Conservation (phyloP, 2,888 invertebrate genomes). For the Callimorpha dominula region DNA sequence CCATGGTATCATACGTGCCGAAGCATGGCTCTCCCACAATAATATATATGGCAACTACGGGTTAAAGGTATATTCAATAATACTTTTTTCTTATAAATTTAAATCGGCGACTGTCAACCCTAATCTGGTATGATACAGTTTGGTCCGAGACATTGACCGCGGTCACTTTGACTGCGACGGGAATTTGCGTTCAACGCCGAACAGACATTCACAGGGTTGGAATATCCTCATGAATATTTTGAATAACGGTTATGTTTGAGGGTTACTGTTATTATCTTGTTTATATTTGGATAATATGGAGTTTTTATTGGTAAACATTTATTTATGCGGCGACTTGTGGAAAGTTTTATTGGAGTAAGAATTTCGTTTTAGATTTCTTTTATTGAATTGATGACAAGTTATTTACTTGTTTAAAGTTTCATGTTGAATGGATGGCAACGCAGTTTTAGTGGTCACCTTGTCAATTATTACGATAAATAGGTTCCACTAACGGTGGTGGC, state of each 20-base stretch:
- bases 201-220: conserved; percentile 34
- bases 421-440: background rate
- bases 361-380: conserved; percentile 13
- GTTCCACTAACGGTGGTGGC: no score
- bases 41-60: no score
- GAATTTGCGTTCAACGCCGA: conserved; percentile 37
- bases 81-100: background rate
- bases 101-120: conserved; percentile 19
- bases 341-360: conserved; percentile 17
- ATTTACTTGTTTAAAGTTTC: conserved; percentile 1
- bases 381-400: conserved; percentile 12
- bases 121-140: conserved; percentile 34
- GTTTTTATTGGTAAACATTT: conserved; percentile 32
- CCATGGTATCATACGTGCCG: no score
- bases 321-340: conserved; percentile 17
- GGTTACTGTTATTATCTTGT: conserved; percentile 29
- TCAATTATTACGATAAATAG: no score
- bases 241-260: conserved; percentile 42
- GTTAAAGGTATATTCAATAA: no score
- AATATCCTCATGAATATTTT: conserved; percentile 53
- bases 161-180: conserved; percentile 28
- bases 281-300: conserved; percentile 25
- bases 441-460: no score
- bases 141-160: conserved; percentile 29
- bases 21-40: no score